These are phyloP conservation scores for Trichomalopsis sarcophagae DNA, from an alignment of 1,140 invertebrate genomes.

Conservation along the genomic window DNA sequence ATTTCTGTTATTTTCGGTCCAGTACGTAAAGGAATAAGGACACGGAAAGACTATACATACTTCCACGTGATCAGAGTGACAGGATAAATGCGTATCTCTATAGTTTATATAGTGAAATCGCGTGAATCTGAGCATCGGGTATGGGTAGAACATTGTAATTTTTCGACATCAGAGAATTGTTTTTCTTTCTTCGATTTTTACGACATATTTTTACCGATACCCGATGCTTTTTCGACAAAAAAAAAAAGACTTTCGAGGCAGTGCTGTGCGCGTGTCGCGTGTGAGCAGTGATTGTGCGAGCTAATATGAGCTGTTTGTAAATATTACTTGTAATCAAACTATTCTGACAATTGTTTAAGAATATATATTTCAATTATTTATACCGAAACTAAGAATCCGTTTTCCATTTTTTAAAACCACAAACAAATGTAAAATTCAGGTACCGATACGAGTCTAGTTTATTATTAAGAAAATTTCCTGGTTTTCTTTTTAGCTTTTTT, in stretches of 20 bases:
- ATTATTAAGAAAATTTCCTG: not conserved
- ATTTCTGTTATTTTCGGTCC: slow-evolving; percentile 33
- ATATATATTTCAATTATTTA: slow-evolving; percentile 73
- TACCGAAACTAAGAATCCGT: slow-evolving; percentile 57
- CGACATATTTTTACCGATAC: slow-evolving; percentile 27
- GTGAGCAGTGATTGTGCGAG: slow-evolving; percentile 63
- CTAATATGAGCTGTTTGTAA: slow-evolving; percentile 65
- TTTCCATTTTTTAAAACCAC: not conserved
- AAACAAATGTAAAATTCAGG: not conserved
- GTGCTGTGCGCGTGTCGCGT: slow-evolving; percentile 60
- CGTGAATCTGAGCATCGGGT: slow-evolving; percentile 34
- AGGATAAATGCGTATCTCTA: slow-evolving; percentile 6
- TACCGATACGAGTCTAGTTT: too few species aligned
- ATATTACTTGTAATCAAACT: slow-evolving; percentile 64
- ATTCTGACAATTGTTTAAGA: slow-evolving; percentile 71
- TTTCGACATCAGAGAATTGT: not conserved
- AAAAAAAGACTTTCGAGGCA: slow-evolving; percentile 27
- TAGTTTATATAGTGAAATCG: slow-evolving; percentile 35
- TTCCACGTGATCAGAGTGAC: slow-evolving; percentile 46
- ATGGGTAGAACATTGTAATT: slow-evolving; percentile 29
- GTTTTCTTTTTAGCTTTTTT: slow-evolving; percentile 25
- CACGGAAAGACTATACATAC: slow-evolving; percentile 27
- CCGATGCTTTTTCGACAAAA: slow-evolving; percentile 17
- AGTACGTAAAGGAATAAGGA: slow-evolving; percentile 5
- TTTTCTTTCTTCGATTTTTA: not conserved